phyloP scores from a whole-genome alignment of 2,113 vertebrate species.

The Pelecanus crispus region DNA sequence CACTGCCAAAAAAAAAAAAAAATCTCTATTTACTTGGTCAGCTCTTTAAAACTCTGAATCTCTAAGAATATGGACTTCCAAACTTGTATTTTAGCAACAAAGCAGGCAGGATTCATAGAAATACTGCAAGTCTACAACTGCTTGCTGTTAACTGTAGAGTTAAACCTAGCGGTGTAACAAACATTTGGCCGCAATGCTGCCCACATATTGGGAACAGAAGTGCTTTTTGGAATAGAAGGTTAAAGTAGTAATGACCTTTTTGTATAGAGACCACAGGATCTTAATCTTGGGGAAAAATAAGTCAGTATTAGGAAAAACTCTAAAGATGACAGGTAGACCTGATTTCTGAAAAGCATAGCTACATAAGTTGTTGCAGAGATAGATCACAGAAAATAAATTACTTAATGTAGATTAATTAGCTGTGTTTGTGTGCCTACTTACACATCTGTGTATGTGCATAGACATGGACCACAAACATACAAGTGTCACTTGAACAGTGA shows the following conservation, averaged over 20 bases:
- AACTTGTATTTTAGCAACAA: not conserved
- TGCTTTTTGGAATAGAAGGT: not conserved
- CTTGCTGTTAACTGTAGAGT: not conserved
- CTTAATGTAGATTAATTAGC: not conserved
- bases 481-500: not conserved
- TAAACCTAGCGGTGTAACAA: not conserved
- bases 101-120: not conserved
- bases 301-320: not conserved
- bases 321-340: not conserved
- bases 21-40: not conserved
- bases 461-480: not conserved
- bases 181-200: not conserved
- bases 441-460: not conserved
- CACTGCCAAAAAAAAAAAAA: not conserved
- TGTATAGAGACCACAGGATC: not conserved
- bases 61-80: not conserved
- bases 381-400: not conserved
- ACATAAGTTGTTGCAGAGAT: accelerated
- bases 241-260: not conserved
- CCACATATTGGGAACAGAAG: not conserved
- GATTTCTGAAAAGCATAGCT: not conserved
- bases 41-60: not conserved
- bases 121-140: not conserved
- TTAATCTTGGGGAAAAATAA: not conserved
- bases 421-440: not conserved